These are phyloP conservation scores for Pituophis catenifer DNA, from an alignment of 2,113 vertebrate species.

Conservation along the genomic window DNA sequence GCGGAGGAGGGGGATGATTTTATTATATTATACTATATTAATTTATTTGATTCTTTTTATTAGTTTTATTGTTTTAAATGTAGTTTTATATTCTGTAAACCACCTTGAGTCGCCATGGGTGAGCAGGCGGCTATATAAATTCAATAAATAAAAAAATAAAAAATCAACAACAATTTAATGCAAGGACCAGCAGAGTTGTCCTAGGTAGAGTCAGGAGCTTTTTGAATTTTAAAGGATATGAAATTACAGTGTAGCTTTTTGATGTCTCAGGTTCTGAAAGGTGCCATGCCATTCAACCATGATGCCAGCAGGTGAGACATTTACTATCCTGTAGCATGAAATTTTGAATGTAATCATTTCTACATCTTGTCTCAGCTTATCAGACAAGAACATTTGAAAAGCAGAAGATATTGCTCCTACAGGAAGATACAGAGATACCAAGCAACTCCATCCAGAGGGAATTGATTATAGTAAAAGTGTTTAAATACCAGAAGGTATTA, in stretches of 20 bases:
- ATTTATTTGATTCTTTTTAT: too few species aligned
- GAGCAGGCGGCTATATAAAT: too few species aligned
- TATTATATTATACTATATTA: too few species aligned
- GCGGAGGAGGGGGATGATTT: too few species aligned
- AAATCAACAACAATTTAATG: too few species aligned
- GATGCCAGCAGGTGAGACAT: neutral
- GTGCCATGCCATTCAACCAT: neutral
- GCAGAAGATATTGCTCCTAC: slow-evolving; percentile 9
- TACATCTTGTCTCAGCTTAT: slow-evolving; percentile 32
- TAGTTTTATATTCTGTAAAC: too few species aligned
- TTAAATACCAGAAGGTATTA: slow-evolving; percentile 1
- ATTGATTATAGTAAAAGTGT: neutral
- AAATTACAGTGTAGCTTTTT: slow-evolving; percentile 1
- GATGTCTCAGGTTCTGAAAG: neutral
- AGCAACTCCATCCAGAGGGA: neutral
- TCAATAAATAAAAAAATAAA: too few species aligned
- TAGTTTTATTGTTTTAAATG: too few species aligned
- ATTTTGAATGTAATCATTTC: slow-evolving; percentile 32
- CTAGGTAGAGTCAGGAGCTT: too few species aligned
- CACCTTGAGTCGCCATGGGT: too few species aligned
- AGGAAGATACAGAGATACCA: neutral
- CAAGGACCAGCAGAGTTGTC: too few species aligned
- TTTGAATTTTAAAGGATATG: neutral
- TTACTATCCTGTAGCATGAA: slow-evolving; percentile 32
- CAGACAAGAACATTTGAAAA: slow-evolving; percentile 21